Base-by-base conservation (phyloP, 1,140 invertebrate species). In the Proctacanthus coquilletti region DNA sequence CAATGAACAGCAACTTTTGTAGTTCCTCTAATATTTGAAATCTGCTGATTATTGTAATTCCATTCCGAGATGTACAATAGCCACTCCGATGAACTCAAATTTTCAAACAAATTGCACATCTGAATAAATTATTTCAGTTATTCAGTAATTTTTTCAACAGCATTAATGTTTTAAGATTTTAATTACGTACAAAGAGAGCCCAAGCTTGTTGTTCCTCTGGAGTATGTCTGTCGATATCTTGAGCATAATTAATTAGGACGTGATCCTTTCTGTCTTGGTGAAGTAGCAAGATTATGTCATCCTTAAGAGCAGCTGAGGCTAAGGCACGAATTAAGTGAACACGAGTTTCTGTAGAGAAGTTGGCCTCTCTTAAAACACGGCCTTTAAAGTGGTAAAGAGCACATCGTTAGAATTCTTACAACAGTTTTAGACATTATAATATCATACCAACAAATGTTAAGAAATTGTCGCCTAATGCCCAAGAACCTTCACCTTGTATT, bases 41-140 rank as follows among this genome's bases (percentile, higher is more conserved):
- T 77, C 40, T 69, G 71, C 45, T 76, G 71, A 11, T 72, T 75
- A 37, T 71, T 70, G 47, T 77, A 72, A 18, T 73, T 71, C 87
- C 87, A 93, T 58, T 91, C 85, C 13, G 84, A 88, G 51, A 93
- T 91, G 60, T 92, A 92, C 43, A 92, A 65, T 44, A 92, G 53
- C 87, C 88, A 93, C 61, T 94, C 88, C 0, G 84, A 88, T 34
- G 84, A 82, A 44, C 80, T 84, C 1, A 84, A 63, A 59, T 87
- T 84, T 55, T 86, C 83, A 60, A 92, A 93, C 60, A 94, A 70
- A 60, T 94, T 93, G 56, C 81, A 84, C 53, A 91, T 71, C 85
- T 89, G 52, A 10, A 34, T 30, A 30, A 38, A 39, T 30, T 19
- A 20, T 19, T 31, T 13, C 13, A 35, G n/a, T 18, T 18, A 13